These are phyloP conservation scores for Archivesica marissinica DNA, from an alignment of 1,140 invertebrate species.

Conservation along the genomic window DNA sequence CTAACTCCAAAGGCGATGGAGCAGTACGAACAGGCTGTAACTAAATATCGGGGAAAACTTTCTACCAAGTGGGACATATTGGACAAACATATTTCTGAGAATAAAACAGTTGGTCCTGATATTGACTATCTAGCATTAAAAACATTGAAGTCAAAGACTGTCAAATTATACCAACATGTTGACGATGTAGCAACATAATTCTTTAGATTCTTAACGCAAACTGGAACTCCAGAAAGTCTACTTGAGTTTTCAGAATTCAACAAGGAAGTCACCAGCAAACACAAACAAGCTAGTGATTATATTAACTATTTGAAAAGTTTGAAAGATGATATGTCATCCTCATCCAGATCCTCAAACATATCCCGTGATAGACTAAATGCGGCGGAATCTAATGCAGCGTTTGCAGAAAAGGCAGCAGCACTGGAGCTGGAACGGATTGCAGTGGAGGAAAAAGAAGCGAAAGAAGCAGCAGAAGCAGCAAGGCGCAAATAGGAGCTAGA, in stretches of 20 bases:
- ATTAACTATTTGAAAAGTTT: not conserved
- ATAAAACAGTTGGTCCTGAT: not conserved
- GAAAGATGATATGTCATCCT: not conserved
- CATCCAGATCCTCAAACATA: not conserved
- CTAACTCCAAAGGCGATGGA: too few relatives aligned
- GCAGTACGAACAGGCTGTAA: too few relatives aligned
- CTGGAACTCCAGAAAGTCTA: not conserved
- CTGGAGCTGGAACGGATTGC: not conserved
- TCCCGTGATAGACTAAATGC: not conserved
- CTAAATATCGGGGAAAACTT: too few relatives aligned
- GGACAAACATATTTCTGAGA: too few relatives aligned
- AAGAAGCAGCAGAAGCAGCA: not conserved
- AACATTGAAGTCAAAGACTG: not conserved
- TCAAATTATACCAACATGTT: not conserved
- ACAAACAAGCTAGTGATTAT: not conserved
- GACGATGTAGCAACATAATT: not conserved
- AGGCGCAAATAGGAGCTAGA: not conserved
- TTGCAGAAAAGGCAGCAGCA: not conserved
- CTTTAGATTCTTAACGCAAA: not conserved
- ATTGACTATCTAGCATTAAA: not conserved
- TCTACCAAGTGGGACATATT: too few relatives aligned
- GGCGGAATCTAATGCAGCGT: not conserved
- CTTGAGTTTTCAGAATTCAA: not conserved
- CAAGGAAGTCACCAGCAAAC: not conserved
- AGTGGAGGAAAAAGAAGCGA: not conserved